Evolutionary conservation across 2,113 vertebrate genomes (phyloP), one percentile per base, ranked within the genome.

Genomic region (Desmodus rotundus): DNA sequence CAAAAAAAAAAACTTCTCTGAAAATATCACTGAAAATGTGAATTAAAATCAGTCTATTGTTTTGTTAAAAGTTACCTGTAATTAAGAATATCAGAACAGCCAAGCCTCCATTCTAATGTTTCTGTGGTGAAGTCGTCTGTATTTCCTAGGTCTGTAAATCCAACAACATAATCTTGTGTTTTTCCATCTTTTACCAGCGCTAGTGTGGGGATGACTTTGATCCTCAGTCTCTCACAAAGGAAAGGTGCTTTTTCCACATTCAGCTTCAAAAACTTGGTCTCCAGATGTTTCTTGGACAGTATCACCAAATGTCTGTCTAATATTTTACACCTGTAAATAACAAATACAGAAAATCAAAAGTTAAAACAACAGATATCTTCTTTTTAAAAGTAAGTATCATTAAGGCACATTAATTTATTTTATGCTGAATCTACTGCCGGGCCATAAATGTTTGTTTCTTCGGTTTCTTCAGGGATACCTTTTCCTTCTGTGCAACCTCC

Each of bases 241-340:
- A 99, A 99, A 31, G 99, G 99, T 41, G 99, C 99, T 95, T 99
- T 99, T 97, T 99, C 99, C 95, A 98, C 99, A 95, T 99, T 99
- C 97, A 99, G 97, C 97, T 99, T 99, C 98, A 99, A 98, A 98
- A 99, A 99, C 97, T 99, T 99, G 87, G 99, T 99, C 97, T 99
- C 99, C 26, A 99, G 81, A 5, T 99, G 99, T 95, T 99, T 99
- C 98, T 99, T 99, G 83, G 99, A 99, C 98, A 99, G 52, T 73
- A 98, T 95, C 61, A 97, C 96, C 98, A 99, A 98, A 96, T 99
- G 99, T 97, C 99, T 99, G 98, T 99, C 99, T 87, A 99, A 45
- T 98, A 99, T 99, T 98, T 99, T 99, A 93, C 99, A 99, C 97
- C 99, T 99, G 90, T 85, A 76, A 33, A 78, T 85, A 81, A 96